phyloP scores from a whole-genome alignment of 2,797 vertebrate genomes.

The Rhinichthys osculus region DNA sequence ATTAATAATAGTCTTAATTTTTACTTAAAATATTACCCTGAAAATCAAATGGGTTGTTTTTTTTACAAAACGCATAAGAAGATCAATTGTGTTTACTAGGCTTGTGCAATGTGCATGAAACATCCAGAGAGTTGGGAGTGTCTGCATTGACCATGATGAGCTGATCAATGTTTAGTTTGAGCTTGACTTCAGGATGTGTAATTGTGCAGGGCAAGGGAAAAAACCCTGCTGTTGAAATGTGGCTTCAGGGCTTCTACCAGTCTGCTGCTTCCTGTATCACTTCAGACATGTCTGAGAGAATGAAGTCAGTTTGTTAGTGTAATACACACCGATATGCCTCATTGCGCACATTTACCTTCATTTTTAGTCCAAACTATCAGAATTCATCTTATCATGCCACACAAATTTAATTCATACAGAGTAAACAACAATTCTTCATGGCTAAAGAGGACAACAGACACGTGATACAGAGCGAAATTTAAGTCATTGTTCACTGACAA shows the following conservation, averaged over 20 bases:
- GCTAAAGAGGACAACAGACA: neutral
- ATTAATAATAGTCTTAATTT: neutral
- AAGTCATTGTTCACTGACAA: neutral
- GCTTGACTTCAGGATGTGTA: constrained; percentile 54
- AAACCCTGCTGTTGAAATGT: constrained; percentile 55
- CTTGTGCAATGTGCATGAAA: constrained; percentile 3
- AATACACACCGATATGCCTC: neutral
- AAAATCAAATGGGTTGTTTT: neutral
- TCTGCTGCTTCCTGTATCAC: constrained; percentile 31
- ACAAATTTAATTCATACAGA: neutral
- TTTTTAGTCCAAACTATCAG: neutral
- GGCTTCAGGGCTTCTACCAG: constrained; percentile 20
- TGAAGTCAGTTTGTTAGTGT: neutral
- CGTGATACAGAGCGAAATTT: neutral
- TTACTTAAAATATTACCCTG: neutral
- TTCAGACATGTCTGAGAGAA: constrained; percentile 17
- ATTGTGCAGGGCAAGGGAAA: constrained; percentile 57
- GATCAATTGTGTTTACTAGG: neutral
- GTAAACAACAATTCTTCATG: neutral
- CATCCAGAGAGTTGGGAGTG: constrained; percentile 17
- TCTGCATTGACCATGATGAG: constrained; percentile 1
- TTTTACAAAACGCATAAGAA: neutral
- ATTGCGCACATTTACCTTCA: neutral
- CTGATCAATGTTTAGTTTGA: constrained; percentile 55
- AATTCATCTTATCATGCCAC: neutral